These are phyloP conservation scores for Phyllopteryx taeniolatus DNA, from an alignment of 2,113 vertebrate species.

Conservation along the genomic window DNA sequence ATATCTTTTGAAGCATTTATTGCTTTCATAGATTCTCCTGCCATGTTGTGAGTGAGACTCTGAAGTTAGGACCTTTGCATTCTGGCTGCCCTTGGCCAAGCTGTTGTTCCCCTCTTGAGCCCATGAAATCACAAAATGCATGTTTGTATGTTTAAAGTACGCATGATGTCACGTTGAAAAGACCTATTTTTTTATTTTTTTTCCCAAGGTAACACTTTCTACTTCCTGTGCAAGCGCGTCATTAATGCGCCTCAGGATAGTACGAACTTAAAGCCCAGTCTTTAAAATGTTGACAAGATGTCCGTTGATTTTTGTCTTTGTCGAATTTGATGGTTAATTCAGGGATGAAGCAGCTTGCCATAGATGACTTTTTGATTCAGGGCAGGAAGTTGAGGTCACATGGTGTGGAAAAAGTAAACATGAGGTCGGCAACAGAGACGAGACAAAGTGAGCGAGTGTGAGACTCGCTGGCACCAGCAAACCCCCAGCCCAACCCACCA, in stretches of 20 bases:
- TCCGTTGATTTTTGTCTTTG: slow-evolving; percentile 4
- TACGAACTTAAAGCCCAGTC: not conserved
- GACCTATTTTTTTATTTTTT: not conserved
- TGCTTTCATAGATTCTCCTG: too few relatives aligned
- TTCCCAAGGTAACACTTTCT: not conserved
- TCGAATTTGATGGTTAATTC: not conserved
- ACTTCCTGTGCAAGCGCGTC: not conserved
- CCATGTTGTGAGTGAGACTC: too few relatives aligned
- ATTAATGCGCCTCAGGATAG: not conserved
- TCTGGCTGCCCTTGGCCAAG: too few relatives aligned
- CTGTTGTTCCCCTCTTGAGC: too few relatives aligned
- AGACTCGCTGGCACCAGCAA: slow-evolving; percentile 53
- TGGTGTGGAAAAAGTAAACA: slow-evolving; percentile 37
- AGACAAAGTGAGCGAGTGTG: slow-evolving; percentile 26
- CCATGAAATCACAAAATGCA: too few relatives aligned
- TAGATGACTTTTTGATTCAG: slow-evolving; percentile 5
- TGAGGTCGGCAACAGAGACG: slow-evolving; percentile 21
- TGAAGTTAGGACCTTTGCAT: too few relatives aligned
- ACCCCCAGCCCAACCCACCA: not conserved
- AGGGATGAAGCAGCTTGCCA: not conserved
- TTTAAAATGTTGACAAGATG: slow-evolving; percentile 20
- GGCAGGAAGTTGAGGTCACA: slow-evolving; percentile 45
- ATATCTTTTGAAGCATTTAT: not conserved
- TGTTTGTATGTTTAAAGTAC: not conserved
- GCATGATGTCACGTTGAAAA: not conserved